Evolutionary conservation across 2,113 vertebrate genomes (phyloP).

Genomic region (Thunnus thynnus): DNA sequence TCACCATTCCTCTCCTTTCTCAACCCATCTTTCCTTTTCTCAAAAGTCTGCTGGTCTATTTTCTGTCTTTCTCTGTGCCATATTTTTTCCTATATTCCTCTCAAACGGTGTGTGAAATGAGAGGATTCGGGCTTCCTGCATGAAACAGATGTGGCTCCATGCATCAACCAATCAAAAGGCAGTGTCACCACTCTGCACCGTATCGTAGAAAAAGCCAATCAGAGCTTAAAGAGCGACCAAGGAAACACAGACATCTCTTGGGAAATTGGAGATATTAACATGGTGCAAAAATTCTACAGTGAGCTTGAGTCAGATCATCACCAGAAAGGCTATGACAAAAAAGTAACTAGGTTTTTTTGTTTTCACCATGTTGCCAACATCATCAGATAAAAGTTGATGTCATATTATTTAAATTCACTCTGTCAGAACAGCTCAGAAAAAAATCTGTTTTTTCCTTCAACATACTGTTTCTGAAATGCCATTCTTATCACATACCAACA

Average conservation of each 20-base stretch:
- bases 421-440: background rate
- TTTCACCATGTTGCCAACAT: background rate
- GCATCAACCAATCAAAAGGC: slow-evolving; percentile 54
- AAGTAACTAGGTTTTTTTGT: background rate
- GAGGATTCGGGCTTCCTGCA: slow-evolving; percentile 46
- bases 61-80: slow-evolving; percentile 28
- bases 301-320: background rate
- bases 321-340: background rate
- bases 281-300: background rate
- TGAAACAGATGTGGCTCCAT: slow-evolving; percentile 72
- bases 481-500: slow-evolving; percentile 35
- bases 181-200: slow-evolving; percentile 18
- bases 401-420: background rate
- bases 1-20: background rate
- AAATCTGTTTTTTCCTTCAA: background rate
- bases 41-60: slow-evolving; percentile 38
- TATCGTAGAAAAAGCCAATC: slow-evolving; percentile 53
- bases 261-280: slow-evolving; percentile 39
- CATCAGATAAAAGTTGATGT: background rate
- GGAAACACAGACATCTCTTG: slow-evolving; percentile 25
- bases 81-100: slow-evolving; percentile 56
- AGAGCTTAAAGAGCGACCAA: slow-evolving; percentile 12
- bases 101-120: slow-evolving; percentile 77
- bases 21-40: slow-evolving; percentile 23
- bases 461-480: slow-evolving; percentile 8